Evolutionary conservation across 2,113 vertebrate species (phyloP).

Genomic region (Cyprinodon tularosa): DNA sequence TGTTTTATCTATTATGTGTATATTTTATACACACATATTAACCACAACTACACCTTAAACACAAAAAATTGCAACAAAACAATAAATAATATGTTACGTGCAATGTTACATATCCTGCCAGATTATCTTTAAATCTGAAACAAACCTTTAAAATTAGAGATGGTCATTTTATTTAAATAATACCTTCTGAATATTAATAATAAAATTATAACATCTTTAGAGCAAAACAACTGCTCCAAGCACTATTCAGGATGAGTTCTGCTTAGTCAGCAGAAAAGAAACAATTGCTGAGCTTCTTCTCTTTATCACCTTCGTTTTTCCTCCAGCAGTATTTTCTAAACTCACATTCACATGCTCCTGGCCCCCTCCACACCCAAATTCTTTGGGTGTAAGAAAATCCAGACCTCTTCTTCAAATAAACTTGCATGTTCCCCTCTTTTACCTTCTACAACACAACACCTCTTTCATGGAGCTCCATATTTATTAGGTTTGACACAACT

Average conservation of each 20-base stretch:
- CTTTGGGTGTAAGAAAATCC: constrained; percentile 20
- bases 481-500: constrained; percentile 61
- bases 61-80: constrained; percentile 76
- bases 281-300: constrained; percentile 35
- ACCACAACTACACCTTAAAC: constrained; percentile 71
- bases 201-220: constrained; percentile 78
- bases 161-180: constrained; percentile 51
- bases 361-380: neutral
- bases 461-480: constrained; percentile 53
- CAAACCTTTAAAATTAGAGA: constrained; percentile 65
- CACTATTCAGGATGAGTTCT: constrained; percentile 74
- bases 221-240: constrained; percentile 73
- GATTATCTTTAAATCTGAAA: constrained; percentile 72
- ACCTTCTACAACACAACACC: constrained; percentile 49
- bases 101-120: constrained; percentile 75
- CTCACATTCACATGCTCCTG: constrained; percentile 49
- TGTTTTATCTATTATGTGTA: constrained; percentile 57
- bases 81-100: constrained; percentile 83
- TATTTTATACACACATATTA: constrained; percentile 3
- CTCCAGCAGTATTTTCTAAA: constrained; percentile 35
- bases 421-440: constrained; percentile 32
- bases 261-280: constrained; percentile 66
- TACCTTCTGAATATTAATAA: constrained; percentile 73
- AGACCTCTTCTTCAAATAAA: constrained; percentile 41
- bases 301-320: constrained; percentile 44